phyloP scores from a whole-genome alignment of 2,797 vertebrate species.

The Xiphophorus birchmanni region DNA sequence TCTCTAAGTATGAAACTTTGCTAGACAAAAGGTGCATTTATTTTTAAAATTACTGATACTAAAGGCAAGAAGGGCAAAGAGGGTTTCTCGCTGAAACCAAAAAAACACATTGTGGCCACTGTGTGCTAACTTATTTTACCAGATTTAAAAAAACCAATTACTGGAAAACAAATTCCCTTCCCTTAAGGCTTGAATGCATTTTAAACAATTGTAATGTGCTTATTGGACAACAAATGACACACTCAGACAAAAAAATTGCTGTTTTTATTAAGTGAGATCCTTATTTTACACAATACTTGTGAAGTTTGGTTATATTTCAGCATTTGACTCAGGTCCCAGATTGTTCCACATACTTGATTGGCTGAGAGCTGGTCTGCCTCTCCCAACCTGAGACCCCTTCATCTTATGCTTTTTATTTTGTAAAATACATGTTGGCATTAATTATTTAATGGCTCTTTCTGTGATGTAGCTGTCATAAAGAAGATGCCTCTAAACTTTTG shows the following conservation, averaged over 20 bases:
- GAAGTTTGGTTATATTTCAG: neutral
- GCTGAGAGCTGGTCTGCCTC: neutral
- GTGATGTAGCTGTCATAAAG: neutral
- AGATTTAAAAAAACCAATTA: neutral
- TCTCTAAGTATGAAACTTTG: neutral
- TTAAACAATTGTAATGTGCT: neutral
- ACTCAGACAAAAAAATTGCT: neutral
- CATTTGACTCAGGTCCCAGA: neutral
- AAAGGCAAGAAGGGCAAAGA: neutral
- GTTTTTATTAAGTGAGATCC: neutral
- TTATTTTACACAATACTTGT: neutral
- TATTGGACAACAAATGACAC: neutral
- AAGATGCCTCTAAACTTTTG: conserved; percentile 25
- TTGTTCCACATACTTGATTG: neutral
- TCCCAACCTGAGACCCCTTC: neutral
- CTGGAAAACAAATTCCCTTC: neutral
- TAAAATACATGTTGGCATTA: neutral
- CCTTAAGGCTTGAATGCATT: neutral
- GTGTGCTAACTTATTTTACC: neutral
- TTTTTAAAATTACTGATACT: neutral
- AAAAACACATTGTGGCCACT: neutral
- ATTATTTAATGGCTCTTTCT: neutral
- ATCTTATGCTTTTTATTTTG: neutral
- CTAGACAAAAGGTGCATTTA: neutral
- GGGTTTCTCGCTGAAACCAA: neutral